Conservation (phyloP, 1,140 invertebrate species). For the Formica selysi region DNA sequence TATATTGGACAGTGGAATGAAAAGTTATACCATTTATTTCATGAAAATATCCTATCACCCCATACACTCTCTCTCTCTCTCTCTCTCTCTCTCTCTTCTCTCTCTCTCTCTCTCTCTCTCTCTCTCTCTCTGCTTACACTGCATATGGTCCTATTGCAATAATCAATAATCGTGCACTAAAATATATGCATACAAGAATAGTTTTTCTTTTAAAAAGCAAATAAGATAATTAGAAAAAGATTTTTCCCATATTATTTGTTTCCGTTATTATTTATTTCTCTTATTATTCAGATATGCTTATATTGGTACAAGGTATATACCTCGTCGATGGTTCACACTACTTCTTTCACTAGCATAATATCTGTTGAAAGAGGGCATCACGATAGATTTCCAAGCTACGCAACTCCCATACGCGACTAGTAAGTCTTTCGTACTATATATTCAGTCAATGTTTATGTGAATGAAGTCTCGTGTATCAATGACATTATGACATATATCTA, state of each 20-base stretch:
- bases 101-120: not conserved
- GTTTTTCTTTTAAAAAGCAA: not conserved
- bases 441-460: not conserved
- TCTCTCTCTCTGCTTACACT: not conserved
- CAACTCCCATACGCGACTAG: not conserved
- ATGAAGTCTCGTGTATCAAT: not conserved
- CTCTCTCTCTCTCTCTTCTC: not conserved
- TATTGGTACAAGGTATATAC: not conserved
- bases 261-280: not conserved
- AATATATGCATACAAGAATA: not conserved
- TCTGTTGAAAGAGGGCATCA: not conserved
- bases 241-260: not conserved
- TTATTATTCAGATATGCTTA: not conserved
- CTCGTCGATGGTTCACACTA: no score
- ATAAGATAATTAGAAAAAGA: not conserved
- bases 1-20: slow-evolving; percentile 63
- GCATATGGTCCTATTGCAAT: not conserved
- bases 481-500: not conserved
- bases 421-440: not conserved
- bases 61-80: not conserved
- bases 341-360: not conserved
- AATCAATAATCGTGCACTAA: slow-evolving; percentile 14
- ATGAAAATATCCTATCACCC: not conserved
- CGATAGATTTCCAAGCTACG: not conserved
- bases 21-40: slow-evolving; percentile 67